Base-by-base conservation (phyloP, 92 coral and sea anemone species). In the Parazoanthus swiftii region DNA sequence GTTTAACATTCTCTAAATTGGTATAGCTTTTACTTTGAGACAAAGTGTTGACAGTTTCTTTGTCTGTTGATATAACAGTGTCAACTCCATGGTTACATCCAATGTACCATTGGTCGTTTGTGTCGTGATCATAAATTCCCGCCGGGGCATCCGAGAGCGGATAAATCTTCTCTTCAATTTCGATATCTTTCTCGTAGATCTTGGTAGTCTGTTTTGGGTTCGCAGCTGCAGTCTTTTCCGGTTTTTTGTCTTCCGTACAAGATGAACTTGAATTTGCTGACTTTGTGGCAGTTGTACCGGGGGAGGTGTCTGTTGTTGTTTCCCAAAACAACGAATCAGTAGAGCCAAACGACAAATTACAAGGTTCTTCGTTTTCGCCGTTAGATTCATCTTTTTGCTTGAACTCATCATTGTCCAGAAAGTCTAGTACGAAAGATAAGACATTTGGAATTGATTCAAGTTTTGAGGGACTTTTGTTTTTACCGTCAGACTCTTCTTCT, bases 291-390 rank as follows among this genome's bases (percentile, higher is more conserved):
- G 87, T 35, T 25, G 79, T 43, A 23, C 68, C 87, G 2, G 77
- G 65, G 11, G 86, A 83, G 0, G 77, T 48, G 36, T 25, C 75
- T 14, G 87, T 84, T 43, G 87, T 84, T 43, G 87, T 84, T 36
- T 84, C 87, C 87, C 87, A 84, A 65, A 71, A 84, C 36, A 84
- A 72, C 4, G 87, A 84, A 68, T 84, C 87, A 14, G 87, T 84
- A 16, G 87, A 84, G 20, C 87, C 87, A 46, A 84, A 84, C 13
- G 87, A 84, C 10, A 84, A 33, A 44, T 51, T 48, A 26, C 70
- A 84, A 10, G 46, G 87, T 1, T 84, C 66, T 26, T 84, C 86
- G 13, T 44, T 43, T 42, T 83, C 86, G 5, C 74, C 38, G 76
- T 44, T 66, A 39, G 4, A 39, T 3, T 82, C 79, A 16, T 84